Evolutionary conservation across 2,113 vertebrate species (phyloP).

Genomic region (Pomatorhinus ruficollis): DNA sequence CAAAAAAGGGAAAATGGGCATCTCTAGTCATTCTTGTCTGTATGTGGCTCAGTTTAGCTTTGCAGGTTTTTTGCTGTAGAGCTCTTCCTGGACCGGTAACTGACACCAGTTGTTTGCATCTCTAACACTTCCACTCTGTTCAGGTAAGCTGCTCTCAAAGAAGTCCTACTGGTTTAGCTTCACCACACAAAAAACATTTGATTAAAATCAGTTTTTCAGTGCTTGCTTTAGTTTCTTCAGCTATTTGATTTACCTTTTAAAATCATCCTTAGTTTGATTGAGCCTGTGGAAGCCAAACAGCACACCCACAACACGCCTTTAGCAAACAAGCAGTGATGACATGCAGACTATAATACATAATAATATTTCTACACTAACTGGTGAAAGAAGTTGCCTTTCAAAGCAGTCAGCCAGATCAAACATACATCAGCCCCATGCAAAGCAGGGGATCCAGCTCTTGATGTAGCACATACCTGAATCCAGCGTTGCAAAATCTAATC

Average conservation of each 20-base stretch:
- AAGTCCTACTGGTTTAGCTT: neutral
- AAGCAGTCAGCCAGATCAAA: neutral
- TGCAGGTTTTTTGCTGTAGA: neutral
- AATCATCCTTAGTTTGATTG: neutral
- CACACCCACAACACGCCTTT: neutral
- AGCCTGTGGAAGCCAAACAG: neutral
- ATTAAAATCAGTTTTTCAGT: neutral
- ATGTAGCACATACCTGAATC: neutral
- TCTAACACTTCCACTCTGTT: neutral
- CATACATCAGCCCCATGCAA: accelerated
- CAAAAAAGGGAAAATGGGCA: neutral
- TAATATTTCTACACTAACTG: neutral
- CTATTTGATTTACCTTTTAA: neutral
- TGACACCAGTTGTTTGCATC: neutral
- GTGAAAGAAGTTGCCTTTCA: neutral
- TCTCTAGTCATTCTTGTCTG: neutral
- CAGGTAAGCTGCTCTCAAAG: neutral
- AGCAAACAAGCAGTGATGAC: neutral
- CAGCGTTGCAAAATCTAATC: neutral
- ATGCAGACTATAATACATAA: neutral
- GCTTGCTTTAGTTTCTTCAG: neutral
- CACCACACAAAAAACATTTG: neutral
- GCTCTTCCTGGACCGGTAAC: neutral
- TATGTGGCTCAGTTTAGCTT: neutral
- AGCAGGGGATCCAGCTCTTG: neutral